Percentiles rank a stretch among this genome's conserved stretches.
These are phyloP conservation scores for Ferdinandea cuprea DNA, from an alignment of 2,888 invertebrate species.

Conservation along the genomic window DNA sequence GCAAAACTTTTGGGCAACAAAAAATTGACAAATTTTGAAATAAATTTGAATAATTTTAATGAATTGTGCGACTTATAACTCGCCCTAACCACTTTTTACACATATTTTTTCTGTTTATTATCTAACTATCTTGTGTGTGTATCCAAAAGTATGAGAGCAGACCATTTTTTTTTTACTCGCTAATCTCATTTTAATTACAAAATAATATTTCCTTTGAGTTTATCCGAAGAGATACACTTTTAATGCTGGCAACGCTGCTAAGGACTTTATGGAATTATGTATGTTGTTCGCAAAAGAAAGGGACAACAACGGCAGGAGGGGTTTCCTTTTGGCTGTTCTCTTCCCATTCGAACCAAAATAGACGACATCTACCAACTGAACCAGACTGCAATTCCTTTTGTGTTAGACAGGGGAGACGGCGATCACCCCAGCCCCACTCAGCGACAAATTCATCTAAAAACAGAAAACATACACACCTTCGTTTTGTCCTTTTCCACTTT, in stretches of 20 bases:
- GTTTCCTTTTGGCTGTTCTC: constrained; percentile 9
- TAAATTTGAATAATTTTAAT: too few species aligned
- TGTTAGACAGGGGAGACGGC: constrained; percentile 48
- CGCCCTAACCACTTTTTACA: too few species aligned
- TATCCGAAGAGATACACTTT: not conserved
- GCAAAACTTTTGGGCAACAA: too few species aligned
- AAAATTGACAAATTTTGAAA: too few species aligned
- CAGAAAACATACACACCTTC: constrained; percentile 10
- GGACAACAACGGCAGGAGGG: constrained; percentile 7
- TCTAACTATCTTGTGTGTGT: too few species aligned
- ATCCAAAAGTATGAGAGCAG: too few species aligned
- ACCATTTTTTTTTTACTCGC: too few species aligned
- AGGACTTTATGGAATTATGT: constrained; percentile 21
- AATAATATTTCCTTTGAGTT: too few species aligned
- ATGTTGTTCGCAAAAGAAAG: constrained; percentile 11
- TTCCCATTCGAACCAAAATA: constrained; percentile 45
- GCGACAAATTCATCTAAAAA: constrained; percentile 16
- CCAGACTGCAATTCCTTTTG: constrained; percentile 54
- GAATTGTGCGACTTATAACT: too few species aligned
- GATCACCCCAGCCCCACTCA: constrained; percentile 20
- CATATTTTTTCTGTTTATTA: too few species aligned
- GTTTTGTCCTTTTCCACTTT: constrained; percentile 21
- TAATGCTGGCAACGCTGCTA: constrained; percentile 12
- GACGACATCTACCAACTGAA: constrained; percentile 26
- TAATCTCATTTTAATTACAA: too few species aligned